Evolutionary conservation across 2,888 invertebrate species (phyloP).

Genomic region (Coelopa pilipes): DNA sequence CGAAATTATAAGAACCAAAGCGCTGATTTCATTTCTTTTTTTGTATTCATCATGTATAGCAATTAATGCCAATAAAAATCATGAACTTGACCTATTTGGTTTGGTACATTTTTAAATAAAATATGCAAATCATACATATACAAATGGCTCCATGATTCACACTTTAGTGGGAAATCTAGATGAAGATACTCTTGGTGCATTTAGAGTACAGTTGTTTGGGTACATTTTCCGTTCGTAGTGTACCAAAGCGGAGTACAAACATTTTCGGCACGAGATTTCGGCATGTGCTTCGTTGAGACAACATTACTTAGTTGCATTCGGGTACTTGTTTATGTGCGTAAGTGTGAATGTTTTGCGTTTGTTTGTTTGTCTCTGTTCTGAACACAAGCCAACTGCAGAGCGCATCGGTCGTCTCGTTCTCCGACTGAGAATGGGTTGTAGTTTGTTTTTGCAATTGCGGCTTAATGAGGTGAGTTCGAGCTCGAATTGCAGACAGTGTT

Average conservation of each 20-base stretch:
- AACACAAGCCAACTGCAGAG: neutral
- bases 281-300: neutral
- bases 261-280: neutral
- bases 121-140: too few relatives aligned
- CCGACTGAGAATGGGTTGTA: neutral
- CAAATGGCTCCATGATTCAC: too few relatives aligned
- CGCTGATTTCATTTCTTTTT: too few relatives aligned
- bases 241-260: neutral
- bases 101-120: too few relatives aligned
- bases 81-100: too few relatives aligned
- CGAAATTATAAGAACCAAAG: too few relatives aligned
- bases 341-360: neutral
- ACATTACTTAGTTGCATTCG: neutral
- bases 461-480: constrained; percentile 23
- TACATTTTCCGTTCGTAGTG: neutral
- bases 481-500: constrained; percentile 17
- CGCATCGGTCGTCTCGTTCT: neutral
- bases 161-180: too few relatives aligned
- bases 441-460: constrained; percentile 25
- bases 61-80: too few relatives aligned
- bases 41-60: too few relatives aligned
- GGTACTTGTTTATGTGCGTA: neutral
- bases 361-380: neutral
- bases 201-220: too few relatives aligned
- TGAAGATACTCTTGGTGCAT: too few relatives aligned